Evolutionary conservation across 2,888 invertebrate species (phyloP).

Genomic region (Sylvicola fuscatus): DNA sequence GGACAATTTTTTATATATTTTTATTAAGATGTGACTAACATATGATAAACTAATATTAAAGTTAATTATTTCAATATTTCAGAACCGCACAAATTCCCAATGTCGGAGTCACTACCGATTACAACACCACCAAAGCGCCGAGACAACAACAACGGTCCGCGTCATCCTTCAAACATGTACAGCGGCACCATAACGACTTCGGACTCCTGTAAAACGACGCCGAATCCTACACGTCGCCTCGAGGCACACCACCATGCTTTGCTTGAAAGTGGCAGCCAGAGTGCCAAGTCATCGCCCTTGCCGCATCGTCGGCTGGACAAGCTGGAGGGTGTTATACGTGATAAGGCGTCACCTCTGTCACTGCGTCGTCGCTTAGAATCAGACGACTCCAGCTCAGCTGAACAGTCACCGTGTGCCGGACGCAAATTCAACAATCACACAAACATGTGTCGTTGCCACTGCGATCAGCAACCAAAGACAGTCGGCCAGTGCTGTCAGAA

Average conservation of each 20-base stretch:
- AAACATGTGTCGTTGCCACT: no score
- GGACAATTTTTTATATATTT: no score
- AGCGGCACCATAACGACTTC: slow-evolving; percentile 4
- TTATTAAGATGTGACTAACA: no score
- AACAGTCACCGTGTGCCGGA: slow-evolving; percentile 7
- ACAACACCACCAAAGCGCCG: slow-evolving; percentile 8
- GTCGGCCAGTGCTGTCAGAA: background rate
- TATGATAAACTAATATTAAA: no score
- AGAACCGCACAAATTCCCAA: no score
- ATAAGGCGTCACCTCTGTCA: slow-evolving; percentile 9
- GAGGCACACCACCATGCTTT: slow-evolving; percentile 7
- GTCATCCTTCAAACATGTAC: background rate
- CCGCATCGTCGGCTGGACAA: slow-evolving; percentile 11
- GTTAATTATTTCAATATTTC: no score
- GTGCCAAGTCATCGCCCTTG: slow-evolving; percentile 10
- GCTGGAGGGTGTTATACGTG: slow-evolving; percentile 10
- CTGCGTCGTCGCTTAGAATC: slow-evolving; percentile 5
- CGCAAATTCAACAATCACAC: slow-evolving; percentile 3
- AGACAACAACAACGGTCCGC: slow-evolving; percentile 5
- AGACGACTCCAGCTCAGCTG: slow-evolving; percentile 8
- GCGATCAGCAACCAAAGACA: slow-evolving; percentile 3
- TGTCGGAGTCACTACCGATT: slow-evolving; percentile 9
- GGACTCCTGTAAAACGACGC: slow-evolving; percentile 10
- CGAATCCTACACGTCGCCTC: slow-evolving; percentile 8
- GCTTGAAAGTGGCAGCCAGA: slow-evolving; percentile 10